Percentiles rank a stretch among this genome's conserved stretches.
phyloP scores from a whole-genome alignment of 2,113 vertebrate species.

The Sula dactylatra region DNA sequence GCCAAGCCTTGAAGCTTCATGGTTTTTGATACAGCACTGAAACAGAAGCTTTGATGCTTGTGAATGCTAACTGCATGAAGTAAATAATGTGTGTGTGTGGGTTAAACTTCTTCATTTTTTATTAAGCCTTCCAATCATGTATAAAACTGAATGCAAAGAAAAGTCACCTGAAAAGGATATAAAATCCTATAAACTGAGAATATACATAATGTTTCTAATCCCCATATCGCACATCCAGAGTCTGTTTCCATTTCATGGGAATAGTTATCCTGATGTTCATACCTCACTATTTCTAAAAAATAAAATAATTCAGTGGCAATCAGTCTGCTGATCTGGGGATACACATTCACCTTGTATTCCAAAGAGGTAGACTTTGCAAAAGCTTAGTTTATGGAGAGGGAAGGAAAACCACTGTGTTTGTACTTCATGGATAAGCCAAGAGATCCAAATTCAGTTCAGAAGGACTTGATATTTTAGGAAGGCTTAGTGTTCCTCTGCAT shows the following conservation, averaged over 20 bases:
- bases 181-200: constrained; percentile 4
- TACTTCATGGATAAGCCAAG: background rate
- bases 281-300: background rate
- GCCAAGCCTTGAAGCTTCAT: constrained; percentile 17
- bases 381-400: background rate
- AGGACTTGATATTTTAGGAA: background rate
- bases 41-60: constrained; percentile 51
- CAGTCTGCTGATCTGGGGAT: background rate
- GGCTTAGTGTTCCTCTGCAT: background rate
- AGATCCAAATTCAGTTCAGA: background rate
- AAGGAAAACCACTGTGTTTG: background rate
- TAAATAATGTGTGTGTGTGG: background rate
- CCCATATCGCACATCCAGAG: background rate
- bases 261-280: background rate
- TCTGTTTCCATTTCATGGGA: background rate
- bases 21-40: constrained; percentile 31
- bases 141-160: constrained; percentile 19
- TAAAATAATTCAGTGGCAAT: background rate
- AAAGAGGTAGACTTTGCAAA: background rate
- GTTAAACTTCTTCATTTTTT: constrained; percentile 18
- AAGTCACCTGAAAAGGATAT: constrained; percentile 14
- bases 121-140: constrained; percentile 25
- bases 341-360: background rate
- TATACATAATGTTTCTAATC: constrained; percentile 1
- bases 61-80: constrained; percentile 8